Evolutionary conservation across 2,888 invertebrate genomes (phyloP).

Genomic region (Macaria notata): DNA sequence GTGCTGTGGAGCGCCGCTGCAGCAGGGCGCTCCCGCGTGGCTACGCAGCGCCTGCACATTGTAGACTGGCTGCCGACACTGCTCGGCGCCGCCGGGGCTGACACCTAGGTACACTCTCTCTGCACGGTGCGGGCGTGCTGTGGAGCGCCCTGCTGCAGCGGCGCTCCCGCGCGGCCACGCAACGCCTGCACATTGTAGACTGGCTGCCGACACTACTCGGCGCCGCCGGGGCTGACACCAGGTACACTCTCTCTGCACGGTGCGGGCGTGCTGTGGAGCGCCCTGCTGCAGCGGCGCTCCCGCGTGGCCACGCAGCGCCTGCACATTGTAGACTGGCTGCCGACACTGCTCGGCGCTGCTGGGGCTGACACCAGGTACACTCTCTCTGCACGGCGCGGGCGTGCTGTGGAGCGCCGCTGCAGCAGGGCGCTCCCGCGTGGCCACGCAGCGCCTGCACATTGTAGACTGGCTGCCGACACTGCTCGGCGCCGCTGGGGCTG

Average conservation of each 20-base stretch:
- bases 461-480: constrained; percentile 96
- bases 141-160: constrained; percentile 86
- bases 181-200: constrained; percentile 91
- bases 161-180: constrained; percentile 84
- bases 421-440: constrained; percentile 83
- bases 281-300: constrained; percentile 81
- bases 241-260: constrained; percentile 38
- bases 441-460: constrained; percentile 89
- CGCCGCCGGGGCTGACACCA: constrained; percentile 85
- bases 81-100: constrained; percentile 86
- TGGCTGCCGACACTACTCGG: constrained; percentile 93
- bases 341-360: constrained; percentile 89
- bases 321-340: constrained; percentile 95
- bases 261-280: constrained; percentile 84
- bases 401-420: constrained; percentile 85
- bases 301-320: constrained; percentile 87
- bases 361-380: constrained; percentile 78
- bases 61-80: constrained; percentile 96
- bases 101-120: constrained; percentile 46
- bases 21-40: constrained; percentile 83
- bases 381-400: constrained; percentile 32
- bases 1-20: constrained; percentile 85
- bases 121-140: constrained; percentile 46
- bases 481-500: constrained; percentile 86
- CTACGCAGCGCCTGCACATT: constrained; percentile 89